Evolutionary conservation across 2,888 invertebrate species (phyloP).

Genomic region (Pheosia tremula): DNA sequence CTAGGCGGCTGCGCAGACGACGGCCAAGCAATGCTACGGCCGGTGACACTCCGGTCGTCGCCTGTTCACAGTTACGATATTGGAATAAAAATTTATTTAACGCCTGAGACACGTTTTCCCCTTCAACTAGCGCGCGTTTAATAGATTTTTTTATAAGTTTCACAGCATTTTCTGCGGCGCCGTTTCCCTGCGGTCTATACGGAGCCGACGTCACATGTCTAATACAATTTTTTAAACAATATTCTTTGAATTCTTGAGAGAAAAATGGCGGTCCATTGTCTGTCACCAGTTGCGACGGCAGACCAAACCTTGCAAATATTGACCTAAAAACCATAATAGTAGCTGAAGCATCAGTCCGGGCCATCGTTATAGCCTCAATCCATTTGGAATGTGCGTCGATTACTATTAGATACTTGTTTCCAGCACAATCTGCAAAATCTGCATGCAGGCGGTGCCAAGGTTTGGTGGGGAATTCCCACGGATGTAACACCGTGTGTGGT

Average conservation of each 20-base stretch:
- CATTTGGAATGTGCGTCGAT: conserved; percentile 22
- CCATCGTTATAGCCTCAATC: conserved; percentile 16
- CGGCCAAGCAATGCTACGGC: conserved; percentile 9
- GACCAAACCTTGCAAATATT: not conserved
- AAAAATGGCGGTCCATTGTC: too few species aligned
- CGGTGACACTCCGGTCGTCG: conserved; percentile 13
- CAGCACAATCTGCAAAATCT: conserved; percentile 17
- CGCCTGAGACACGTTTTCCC: not conserved
- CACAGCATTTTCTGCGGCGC: not conserved
- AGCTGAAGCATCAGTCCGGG: not conserved
- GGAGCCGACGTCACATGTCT: not conserved
- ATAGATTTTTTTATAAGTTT: not conserved
- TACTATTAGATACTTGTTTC: conserved; percentile 15
- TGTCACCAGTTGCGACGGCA: too few species aligned
- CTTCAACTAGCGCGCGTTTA: not conserved
- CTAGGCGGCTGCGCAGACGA: conserved; percentile 25
- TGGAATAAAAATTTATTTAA: conserved; percentile 10
- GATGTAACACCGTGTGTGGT: conserved; percentile 23
- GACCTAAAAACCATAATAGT: not conserved
- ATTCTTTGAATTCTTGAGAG: too few species aligned
- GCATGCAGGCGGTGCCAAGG: conserved; percentile 16
- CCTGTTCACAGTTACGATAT: conserved; percentile 15
- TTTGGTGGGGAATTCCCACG: conserved; percentile 27
- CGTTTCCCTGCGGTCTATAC: not conserved
- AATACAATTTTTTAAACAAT: not conserved